Base-by-base conservation (phyloP, 2,113 vertebrate genomes). In the Rhea americana region DNA sequence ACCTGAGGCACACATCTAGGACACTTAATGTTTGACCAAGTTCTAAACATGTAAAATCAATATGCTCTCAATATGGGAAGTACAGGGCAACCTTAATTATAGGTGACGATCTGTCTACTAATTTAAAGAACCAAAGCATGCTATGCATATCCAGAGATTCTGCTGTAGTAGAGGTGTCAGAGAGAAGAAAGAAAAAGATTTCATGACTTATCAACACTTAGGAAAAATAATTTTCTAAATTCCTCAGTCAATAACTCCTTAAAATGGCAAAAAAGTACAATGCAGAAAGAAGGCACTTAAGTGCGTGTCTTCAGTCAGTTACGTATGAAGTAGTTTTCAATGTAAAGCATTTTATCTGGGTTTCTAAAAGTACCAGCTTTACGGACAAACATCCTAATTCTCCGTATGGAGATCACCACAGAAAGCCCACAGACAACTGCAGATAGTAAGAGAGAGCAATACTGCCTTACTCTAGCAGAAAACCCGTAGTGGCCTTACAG, bases 21-120 rank as follows among this genome's bases (percentile, higher is more conserved):
- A 75, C 51, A 80, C 70, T 74, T 85, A 85, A 85, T 14, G 2
- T 75, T 85, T 83, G 82, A 70, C 70, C 45, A 70, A 55, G 50
- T 71, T 82, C 71, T 91, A 79, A 91, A 76, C 51, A 93, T 26
- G 45, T 63, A 55, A 85, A 88, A 84, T 75, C 85, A 83, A 65
- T 82, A 39, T 25, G 45, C 37, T 87, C 30, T 74, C 71, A 70
- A 53, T 59, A 56, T 39, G 41, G 67, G 45, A 93, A 61, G 48
- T 53, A 71, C 19, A 72, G 50, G 51, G 48, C 61, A 90, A 81
- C 55, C 11, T 85, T 70, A 92, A 88, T 83, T 73, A 85, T 39
- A 71, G 89, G 67, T 30, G 41, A 45, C 50, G 22, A 65, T 61
- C 53, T 92, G 70, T 25, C 30, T 47, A 58, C 58, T 4, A 48